A percentile compares a stretch with the other conserved stretches of the same genome.
These are phyloP conservation scores for Jacana jacana DNA, from an alignment of 2,113 vertebrate genomes.

Conservation along the genomic window DNA sequence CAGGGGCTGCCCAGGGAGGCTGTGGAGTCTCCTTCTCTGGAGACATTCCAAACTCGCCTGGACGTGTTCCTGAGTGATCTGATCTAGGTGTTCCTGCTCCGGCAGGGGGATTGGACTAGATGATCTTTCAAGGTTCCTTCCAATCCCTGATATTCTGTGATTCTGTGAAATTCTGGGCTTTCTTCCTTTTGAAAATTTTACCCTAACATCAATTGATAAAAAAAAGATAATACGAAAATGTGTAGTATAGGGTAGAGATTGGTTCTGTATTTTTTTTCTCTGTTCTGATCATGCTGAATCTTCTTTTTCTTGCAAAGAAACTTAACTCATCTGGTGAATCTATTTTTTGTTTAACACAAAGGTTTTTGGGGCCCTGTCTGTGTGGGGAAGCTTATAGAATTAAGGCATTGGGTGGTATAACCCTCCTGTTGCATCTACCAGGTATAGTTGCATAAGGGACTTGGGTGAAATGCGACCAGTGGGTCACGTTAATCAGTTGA, in stretches of 20 bases:
- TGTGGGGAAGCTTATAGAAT: not conserved
- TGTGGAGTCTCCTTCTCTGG: too few species aligned
- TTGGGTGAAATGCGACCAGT: not conserved
- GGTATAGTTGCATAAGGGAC: not conserved
- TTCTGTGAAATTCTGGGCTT: too few species aligned
- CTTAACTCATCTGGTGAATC: not conserved
- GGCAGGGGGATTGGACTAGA: too few species aligned
- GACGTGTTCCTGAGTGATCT: too few species aligned
- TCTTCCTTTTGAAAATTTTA: not conserved
- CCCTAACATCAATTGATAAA: not conserved
- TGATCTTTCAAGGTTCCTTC: too few species aligned
- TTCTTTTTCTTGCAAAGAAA: not conserved
- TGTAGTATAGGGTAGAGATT: not conserved
- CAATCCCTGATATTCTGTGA: too few species aligned
- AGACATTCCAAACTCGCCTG: too few species aligned
- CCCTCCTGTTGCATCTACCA: not conserved
- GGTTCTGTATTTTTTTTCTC: not conserved
- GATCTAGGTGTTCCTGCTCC: too few species aligned
- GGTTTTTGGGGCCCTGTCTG: accelerated
- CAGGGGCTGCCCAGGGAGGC: too few species aligned
- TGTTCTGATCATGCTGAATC: not conserved
- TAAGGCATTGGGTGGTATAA: not conserved
- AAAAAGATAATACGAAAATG: not conserved
- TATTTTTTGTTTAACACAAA: not conserved
- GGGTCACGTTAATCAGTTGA: not conserved